Conservation (phyloP, 2,888 invertebrate genomes). For the Choristoneura rosaceana region DNA sequence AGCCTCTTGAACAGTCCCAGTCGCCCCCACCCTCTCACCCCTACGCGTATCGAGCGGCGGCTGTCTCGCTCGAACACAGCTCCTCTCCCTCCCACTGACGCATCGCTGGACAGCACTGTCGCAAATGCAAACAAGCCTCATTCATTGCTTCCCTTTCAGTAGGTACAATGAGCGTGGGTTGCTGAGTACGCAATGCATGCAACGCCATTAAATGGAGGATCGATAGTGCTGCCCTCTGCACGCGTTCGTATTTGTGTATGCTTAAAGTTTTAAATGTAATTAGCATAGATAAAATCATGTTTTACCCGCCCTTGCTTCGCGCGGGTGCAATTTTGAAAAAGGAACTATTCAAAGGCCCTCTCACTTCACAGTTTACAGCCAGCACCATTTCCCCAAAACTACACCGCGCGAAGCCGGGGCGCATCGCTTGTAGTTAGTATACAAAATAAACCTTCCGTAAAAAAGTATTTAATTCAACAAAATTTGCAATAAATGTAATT, state of each 20-base stretch:
- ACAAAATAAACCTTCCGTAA: too few relatives aligned
- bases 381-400: too few relatives aligned
- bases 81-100: conserved; percentile 50
- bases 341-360: too few relatives aligned
- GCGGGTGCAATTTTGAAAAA: too few relatives aligned
- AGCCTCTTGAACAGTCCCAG: conserved; percentile 37
- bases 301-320: neutral
- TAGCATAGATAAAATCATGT: neutral
- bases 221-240: conserved; percentile 50
- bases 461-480: too few relatives aligned
- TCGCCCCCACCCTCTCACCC: conserved; percentile 16
- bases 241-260: neutral
- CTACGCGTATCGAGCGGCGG: conserved; percentile 66
- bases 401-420: too few relatives aligned
- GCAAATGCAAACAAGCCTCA: conserved; percentile 54
- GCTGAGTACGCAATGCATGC: conserved; percentile 57
- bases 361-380: too few relatives aligned
- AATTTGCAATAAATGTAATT: too few relatives aligned
- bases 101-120: conserved; percentile 45
- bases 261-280: neutral
- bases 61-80: conserved; percentile 54
- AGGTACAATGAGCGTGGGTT: conserved; percentile 52
- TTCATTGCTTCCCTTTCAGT: conserved; percentile 57
- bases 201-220: conserved; percentile 52
- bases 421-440: too few relatives aligned